A percentile compares a stretch with the other conserved stretches of the same genome.
phyloP scores from a whole-genome alignment of 2,888 invertebrate species.

The Hymenopus coronatus region DNA sequence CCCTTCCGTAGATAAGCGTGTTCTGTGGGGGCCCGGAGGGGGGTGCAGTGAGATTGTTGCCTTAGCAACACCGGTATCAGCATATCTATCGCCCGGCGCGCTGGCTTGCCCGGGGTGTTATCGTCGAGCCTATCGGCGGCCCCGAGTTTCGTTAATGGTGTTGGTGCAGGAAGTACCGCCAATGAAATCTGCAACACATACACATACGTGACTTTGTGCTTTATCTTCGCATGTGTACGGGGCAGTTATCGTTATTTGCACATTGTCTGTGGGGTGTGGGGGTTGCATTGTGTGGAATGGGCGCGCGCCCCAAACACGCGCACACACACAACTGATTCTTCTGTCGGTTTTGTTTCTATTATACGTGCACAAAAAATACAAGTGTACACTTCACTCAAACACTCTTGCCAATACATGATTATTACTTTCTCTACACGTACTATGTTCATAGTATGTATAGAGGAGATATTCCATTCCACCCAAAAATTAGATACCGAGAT shows the following conservation, averaged over 20 bases:
- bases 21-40: conserved; percentile 33
- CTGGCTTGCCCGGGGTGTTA: conserved; percentile 14
- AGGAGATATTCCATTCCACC: too few relatives aligned
- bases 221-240: not conserved
- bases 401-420: too few relatives aligned
- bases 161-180: conserved; percentile 24
- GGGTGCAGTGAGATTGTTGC: conserved; percentile 27
- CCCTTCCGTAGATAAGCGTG: conserved; percentile 45
- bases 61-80: conserved; percentile 31
- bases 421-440: too few relatives aligned
- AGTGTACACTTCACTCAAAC: too few relatives aligned
- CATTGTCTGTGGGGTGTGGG: not conserved
- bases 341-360: not conserved
- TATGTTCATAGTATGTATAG: too few relatives aligned
- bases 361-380: too few relatives aligned
- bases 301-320: too few relatives aligned
- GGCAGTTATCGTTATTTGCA: not conserved
- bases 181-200: conserved; percentile 26
- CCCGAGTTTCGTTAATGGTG: conserved; percentile 30
- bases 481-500: too few relatives aligned
- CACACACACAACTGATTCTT: not conserved
- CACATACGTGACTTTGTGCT: not conserved
- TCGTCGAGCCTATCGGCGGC: conserved; percentile 22
- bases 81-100: conserved; percentile 22
- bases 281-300: conserved; percentile 2